phyloP scores from a whole-genome alignment of 2,113 vertebrate species.

The Erythrocercus mccallii region DNA sequence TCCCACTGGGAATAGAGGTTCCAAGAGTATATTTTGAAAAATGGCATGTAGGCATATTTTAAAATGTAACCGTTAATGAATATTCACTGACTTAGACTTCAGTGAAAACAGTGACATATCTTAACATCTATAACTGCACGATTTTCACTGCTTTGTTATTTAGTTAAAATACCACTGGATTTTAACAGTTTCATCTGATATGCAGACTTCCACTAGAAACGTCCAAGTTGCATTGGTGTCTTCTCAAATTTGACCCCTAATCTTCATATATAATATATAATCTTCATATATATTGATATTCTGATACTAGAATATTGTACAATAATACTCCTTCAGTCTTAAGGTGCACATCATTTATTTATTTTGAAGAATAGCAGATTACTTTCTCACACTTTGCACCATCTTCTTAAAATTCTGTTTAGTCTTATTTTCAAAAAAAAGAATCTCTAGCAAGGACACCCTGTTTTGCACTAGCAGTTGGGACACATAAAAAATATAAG shows the following conservation, averaged over 20 bases:
- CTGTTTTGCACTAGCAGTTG: background rate
- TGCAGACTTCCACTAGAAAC: background rate
- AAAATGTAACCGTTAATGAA: background rate
- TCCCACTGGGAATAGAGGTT: background rate
- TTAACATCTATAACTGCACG: background rate
- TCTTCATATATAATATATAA: background rate
- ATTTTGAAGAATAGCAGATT: background rate
- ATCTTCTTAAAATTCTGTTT: background rate
- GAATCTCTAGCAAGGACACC: background rate
- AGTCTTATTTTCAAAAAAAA: background rate
- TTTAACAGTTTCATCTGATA: background rate
- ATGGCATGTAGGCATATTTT: background rate
- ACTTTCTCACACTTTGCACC: rapidly evolving
- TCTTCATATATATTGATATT: too few relatives aligned
- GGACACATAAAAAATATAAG: background rate
- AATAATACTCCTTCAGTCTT: background rate
- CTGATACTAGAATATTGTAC: background rate
- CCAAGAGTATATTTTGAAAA: background rate
- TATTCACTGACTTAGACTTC: background rate
- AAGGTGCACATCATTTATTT: background rate
- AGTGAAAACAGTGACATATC: background rate
- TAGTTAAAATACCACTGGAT: background rate
- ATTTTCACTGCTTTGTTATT: background rate
- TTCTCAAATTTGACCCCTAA: background rate
- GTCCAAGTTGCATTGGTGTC: background rate